Percentiles rank a stretch among this genome's conserved stretches.
Conservation (phyloP, 2,113 vertebrate genomes). For the Riparia riparia region DNA sequence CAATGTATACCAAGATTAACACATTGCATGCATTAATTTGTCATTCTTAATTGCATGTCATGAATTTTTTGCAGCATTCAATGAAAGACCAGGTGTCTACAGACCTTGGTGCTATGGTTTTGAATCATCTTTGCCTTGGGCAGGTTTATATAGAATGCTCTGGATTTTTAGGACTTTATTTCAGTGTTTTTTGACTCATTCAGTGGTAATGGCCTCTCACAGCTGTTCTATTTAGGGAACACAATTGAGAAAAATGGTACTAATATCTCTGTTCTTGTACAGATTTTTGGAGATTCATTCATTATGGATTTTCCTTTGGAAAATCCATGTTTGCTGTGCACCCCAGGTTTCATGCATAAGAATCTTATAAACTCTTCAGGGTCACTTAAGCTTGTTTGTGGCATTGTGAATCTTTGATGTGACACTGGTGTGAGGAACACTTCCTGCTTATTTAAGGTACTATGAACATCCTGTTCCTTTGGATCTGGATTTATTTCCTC, state of each 20-base stretch:
- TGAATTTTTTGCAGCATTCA: background rate
- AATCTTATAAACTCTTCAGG: background rate
- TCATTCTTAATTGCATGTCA: background rate
- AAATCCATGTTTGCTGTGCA: background rate
- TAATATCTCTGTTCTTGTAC: background rate
- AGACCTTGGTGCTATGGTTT: background rate
- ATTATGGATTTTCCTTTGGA: background rate
- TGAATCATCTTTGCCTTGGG: background rate
- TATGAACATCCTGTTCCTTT: rapidly evolving
- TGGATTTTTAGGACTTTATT: background rate
- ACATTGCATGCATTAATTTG: background rate
- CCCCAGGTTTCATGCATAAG: background rate
- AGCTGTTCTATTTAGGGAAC: background rate
- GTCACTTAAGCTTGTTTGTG: background rate
- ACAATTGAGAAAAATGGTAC: background rate
- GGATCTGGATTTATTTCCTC: background rate
- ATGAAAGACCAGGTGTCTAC: background rate
- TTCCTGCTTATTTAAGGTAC: background rate
- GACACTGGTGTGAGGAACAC: background rate
- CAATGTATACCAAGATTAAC: background rate
- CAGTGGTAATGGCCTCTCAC: background rate
- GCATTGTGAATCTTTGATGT: background rate
- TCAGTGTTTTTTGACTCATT: background rate
- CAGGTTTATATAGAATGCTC: background rate
- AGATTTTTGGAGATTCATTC: background rate